phyloP scores from a whole-genome alignment of 2,797 vertebrate species.

The Pseudomugil tenellus region DNA sequence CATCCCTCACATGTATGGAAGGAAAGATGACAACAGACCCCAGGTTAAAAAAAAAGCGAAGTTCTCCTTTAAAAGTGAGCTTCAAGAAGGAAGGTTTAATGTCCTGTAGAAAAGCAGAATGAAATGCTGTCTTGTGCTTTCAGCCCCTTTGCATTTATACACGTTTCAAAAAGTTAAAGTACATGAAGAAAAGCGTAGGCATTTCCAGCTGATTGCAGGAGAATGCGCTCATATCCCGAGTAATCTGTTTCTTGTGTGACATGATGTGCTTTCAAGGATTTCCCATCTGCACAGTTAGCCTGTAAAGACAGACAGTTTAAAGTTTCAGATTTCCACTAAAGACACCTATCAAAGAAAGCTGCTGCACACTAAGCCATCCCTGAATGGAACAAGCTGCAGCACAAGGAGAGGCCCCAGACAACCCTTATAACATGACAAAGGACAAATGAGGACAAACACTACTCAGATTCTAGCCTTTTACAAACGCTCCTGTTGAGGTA shows the following conservation, averaged over 20 bases:
- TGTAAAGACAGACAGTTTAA: constrained; percentile 24
- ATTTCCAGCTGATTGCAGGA: constrained; percentile 2
- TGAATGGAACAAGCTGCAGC: constrained; percentile 48
- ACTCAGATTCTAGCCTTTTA: constrained; percentile 43
- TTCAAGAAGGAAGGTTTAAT: background rate
- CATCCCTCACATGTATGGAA: no score
- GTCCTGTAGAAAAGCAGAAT: background rate
- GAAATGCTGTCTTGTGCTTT: background rate
- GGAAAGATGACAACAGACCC: no score
- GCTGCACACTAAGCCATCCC: constrained; percentile 56
- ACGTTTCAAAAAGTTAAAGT: background rate
- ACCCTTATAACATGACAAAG: constrained; percentile 55
- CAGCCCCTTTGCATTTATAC: background rate
- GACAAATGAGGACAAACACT: constrained; percentile 65
- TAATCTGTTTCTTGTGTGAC: constrained; percentile 37
- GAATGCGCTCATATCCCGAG: background rate
- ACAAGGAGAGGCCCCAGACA: constrained; percentile 39
- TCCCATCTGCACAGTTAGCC: constrained; percentile 32
- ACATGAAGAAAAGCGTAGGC: background rate
- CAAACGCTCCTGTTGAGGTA: constrained; percentile 44
- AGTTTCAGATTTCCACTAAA: constrained; percentile 47
- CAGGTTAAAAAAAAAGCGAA: no score
- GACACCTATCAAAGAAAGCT: constrained; percentile 48
- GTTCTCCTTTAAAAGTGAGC: no score
- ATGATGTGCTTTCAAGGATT: constrained; percentile 44